Evolutionary conservation across 2,113 vertebrate genomes (phyloP).

Genomic region (Sinocyclocheilus rhinocerous): DNA sequence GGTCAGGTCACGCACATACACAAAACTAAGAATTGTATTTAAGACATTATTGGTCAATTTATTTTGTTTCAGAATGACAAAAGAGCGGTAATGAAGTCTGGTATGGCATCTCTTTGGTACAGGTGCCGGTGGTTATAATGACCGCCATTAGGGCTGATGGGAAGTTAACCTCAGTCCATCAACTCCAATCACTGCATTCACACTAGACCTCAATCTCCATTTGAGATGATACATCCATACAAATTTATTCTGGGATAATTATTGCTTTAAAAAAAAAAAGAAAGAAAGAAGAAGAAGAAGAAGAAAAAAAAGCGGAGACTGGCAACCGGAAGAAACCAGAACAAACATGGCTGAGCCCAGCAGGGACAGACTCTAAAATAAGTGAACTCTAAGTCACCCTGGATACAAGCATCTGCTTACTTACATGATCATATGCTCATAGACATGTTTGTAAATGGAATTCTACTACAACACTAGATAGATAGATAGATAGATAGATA

Average conservation of each 20-base stretch:
- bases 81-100: slow-evolving; percentile 23
- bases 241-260: not conserved
- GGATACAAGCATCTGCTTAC: not conserved
- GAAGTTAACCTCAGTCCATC: slow-evolving; percentile 6
- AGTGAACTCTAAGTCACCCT: not conserved
- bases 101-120: not conserved
- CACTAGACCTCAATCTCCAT: not conserved
- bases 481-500: too few species aligned
- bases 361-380: not conserved
- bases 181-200: slow-evolving; percentile 10
- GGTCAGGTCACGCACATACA: slow-evolving; percentile 54
- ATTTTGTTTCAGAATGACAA: not conserved
- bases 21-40: not conserved
- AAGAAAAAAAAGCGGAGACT: not conserved
- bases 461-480: not conserved
- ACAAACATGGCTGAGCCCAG: not conserved
- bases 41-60: not conserved
- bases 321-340: not conserved
- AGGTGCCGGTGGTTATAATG: not conserved
- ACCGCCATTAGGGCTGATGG: slow-evolving; percentile 19
- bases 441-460: not conserved
- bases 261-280: not conserved
- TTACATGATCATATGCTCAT: not conserved
- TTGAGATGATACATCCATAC: not conserved
- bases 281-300: too few species aligned